Conservation (phyloP, 2,888 invertebrate genomes). For the Stenoptilia bipunctidactyla region DNA sequence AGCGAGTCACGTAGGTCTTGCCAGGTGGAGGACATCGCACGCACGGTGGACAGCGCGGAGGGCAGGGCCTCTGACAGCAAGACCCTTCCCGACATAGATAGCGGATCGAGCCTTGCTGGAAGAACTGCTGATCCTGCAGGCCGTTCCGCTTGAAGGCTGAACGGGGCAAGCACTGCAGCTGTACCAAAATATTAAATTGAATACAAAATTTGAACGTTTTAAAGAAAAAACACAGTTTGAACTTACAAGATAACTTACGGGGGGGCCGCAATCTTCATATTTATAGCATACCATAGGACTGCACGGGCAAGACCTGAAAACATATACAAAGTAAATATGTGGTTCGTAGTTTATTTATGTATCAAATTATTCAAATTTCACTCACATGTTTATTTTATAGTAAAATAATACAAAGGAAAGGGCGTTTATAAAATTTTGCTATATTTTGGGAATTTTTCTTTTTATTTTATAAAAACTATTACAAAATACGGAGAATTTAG, state of each 20-base stretch:
- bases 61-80: slow-evolving; percentile 42
- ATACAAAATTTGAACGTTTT: too few relatives aligned
- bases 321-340: too few relatives aligned
- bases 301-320: slow-evolving; percentile 58
- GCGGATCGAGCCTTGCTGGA: slow-evolving; percentile 63
- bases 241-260: slow-evolving; percentile 32
- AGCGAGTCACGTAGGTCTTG: slow-evolving; percentile 61
- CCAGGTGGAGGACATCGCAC: slow-evolving; percentile 57
- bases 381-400: slow-evolving; percentile 29
- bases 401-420: slow-evolving; percentile 15
- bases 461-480: slow-evolving; percentile 10
- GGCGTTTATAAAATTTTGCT: slow-evolving; percentile 15
- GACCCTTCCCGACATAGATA: slow-evolving; percentile 54
- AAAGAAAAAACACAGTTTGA: too few relatives aligned
- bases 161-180: slow-evolving; percentile 64
- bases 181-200: slow-evolving; percentile 14
- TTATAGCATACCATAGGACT: slow-evolving; percentile 64
- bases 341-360: too few relatives aligned
- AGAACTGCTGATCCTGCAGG: slow-evolving; percentile 62
- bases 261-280: slow-evolving; percentile 64
- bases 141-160: slow-evolving; percentile 68
- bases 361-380: too few relatives aligned
- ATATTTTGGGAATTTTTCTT: slow-evolving; percentile 6
- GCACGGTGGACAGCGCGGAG: slow-evolving; percentile 57
- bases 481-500: slow-evolving; percentile 25